Conservation (phyloP, 2,888 invertebrate species). For the Chymomyza caudatula region DNA sequence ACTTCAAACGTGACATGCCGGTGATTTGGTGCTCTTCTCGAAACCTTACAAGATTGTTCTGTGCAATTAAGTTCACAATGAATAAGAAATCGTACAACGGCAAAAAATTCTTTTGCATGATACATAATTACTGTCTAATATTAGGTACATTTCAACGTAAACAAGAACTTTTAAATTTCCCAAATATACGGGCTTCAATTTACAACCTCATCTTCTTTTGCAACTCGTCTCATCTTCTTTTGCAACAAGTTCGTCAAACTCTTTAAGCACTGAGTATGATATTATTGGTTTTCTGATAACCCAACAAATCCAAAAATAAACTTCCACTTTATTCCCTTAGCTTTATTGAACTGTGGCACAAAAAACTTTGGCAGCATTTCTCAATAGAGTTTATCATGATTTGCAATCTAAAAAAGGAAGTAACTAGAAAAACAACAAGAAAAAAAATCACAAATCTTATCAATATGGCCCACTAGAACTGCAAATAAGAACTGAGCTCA, state of each 20-base stretch:
- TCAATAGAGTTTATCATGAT: neutral
- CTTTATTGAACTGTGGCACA: neutral
- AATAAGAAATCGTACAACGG: too few relatives aligned
- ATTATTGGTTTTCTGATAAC: neutral
- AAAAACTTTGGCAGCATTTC: neutral
- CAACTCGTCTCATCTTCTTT: neutral
- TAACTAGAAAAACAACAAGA: neutral
- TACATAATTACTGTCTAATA: too few relatives aligned
- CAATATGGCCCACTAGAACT: conserved; percentile 64
- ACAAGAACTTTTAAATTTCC: too few relatives aligned
- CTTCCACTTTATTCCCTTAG: neutral
- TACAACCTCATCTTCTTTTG: too few relatives aligned
- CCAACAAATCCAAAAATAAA: neutral
- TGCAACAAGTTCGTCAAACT: neutral
- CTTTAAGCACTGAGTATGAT: too few relatives aligned
- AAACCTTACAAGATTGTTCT: too few relatives aligned
- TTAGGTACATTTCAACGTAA: too few relatives aligned
- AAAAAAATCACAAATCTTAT: conserved; percentile 49
- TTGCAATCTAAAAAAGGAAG: neutral
- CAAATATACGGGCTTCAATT: too few relatives aligned
- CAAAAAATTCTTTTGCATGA: too few relatives aligned
- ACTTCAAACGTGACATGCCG: too few relatives aligned
- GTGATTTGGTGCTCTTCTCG: too few relatives aligned
- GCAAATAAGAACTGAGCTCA: conserved; percentile 39
- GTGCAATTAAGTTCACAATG: too few relatives aligned